A percentile compares a stretch with the other conserved stretches of the same genome.
These are phyloP conservation scores for Anguilla pacifica DNA, from an alignment of 2,797 vertebrate species.

Conservation along the genomic window DNA sequence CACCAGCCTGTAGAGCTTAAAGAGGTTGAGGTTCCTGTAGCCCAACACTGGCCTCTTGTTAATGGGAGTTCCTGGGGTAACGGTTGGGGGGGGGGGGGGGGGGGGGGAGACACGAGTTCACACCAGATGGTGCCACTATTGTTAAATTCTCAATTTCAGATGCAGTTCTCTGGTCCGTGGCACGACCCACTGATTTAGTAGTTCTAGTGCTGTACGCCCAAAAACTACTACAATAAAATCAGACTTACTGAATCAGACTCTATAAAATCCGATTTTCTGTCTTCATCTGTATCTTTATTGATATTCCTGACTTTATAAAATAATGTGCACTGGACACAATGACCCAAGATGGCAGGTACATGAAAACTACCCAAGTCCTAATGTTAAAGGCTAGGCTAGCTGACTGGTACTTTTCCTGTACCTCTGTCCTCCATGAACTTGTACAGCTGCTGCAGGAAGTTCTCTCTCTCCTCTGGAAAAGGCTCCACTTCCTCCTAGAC, in stretches of 20 bases:
- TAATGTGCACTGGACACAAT: no score
- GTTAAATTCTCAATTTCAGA: neutral
- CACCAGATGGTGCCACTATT: neutral
- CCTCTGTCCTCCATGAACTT: constrained; percentile 85
- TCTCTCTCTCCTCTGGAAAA: constrained; percentile 78
- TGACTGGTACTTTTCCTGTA: constrained; percentile 41
- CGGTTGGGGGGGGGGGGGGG: neutral
- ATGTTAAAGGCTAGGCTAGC: neutral
- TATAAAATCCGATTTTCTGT: no score
- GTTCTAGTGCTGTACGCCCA: no score
- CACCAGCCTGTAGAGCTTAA: constrained; percentile 80
- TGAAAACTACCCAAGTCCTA: neutral
- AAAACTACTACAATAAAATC: no score
- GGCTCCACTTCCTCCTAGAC: constrained; percentile 78
- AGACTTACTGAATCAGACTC: no score
- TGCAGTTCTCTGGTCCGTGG: neutral
- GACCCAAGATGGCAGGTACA: no score
- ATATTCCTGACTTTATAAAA: neutral
- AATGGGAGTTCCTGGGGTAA: constrained; percentile 73
- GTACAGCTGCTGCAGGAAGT: constrained; percentile 81
- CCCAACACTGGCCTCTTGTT: constrained; percentile 80
- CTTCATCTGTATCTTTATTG: neutral
- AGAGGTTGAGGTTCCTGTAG: constrained; percentile 80
- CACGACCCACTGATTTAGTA: no score
- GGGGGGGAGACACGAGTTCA: neutral